Conservation (phyloP, 2,113 vertebrate species). For the Herpailurus yagouaroundi region DNA sequence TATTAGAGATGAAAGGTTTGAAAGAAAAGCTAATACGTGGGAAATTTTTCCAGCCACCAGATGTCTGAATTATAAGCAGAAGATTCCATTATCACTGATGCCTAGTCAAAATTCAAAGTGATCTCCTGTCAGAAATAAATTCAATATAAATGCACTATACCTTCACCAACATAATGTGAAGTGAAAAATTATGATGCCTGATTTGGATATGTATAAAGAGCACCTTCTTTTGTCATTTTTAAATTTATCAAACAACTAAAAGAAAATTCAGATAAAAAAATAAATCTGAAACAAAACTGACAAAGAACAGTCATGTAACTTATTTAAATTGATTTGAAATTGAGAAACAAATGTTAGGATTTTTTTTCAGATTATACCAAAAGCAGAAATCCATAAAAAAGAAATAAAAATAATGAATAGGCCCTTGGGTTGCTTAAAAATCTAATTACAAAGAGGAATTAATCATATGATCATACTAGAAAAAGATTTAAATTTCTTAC, state of each 20-base stretch:
- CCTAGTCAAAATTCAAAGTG: constrained; percentile 52
- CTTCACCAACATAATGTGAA: not conserved
- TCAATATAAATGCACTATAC: not conserved
- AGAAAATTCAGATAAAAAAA: constrained; percentile 43
- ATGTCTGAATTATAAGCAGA: constrained; percentile 40
- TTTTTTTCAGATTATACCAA: constrained; percentile 27
- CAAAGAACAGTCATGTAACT: constrained; percentile 31
- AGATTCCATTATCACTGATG: not conserved
- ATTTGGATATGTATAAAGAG: not conserved
- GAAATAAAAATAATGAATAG: constrained; percentile 47
- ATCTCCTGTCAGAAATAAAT: not conserved
- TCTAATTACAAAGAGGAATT: not conserved
- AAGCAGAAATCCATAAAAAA: constrained; percentile 39
- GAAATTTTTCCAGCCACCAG: not conserved
- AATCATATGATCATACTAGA: not conserved
- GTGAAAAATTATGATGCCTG: not conserved
- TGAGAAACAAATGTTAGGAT: constrained; percentile 13
- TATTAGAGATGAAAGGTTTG: not conserved
- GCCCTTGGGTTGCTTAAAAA: not conserved
- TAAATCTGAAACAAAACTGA: not conserved
- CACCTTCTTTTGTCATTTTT: constrained; percentile 12
- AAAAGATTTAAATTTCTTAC: not conserved
- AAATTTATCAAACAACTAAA: constrained; percentile 7
- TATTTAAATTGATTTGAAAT: constrained; percentile 48
- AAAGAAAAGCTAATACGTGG: not conserved